Conservation (phyloP, 2,888 invertebrate species). For the Leucania comma region DNA sequence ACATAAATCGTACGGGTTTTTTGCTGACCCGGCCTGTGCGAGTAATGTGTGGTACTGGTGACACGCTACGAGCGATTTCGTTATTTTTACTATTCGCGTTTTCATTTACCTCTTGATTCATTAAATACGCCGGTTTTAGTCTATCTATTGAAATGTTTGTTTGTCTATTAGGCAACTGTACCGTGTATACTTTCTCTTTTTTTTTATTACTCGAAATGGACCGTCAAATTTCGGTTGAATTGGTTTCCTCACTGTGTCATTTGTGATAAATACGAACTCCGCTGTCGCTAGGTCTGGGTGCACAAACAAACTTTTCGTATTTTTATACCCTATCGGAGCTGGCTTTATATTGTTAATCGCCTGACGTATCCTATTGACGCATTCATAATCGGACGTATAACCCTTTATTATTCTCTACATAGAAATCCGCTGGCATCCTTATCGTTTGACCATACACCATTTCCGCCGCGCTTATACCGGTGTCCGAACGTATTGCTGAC, state of each 20-base stretch:
- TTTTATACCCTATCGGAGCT: background rate
- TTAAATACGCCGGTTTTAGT: background rate
- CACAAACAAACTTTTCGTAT: slow-evolving; percentile 2
- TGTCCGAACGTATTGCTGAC: background rate
- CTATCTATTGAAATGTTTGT: background rate
- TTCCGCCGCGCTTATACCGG: background rate
- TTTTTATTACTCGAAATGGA: background rate
- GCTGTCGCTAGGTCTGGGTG: background rate
- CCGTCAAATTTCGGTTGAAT: background rate
- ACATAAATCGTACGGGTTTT: too few relatives aligned
- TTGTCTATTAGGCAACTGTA: background rate
- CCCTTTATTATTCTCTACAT: background rate
- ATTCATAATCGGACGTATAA: background rate
- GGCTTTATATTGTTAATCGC: background rate
- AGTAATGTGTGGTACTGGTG: too few relatives aligned
- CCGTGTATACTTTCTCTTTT: background rate
- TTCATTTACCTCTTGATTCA: too few relatives aligned
- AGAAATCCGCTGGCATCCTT: slow-evolving; percentile 11
- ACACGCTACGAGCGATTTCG: too few relatives aligned
- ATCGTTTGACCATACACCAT: background rate
- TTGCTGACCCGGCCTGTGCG: too few relatives aligned
- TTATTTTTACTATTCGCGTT: too few relatives aligned
- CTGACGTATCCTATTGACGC: background rate
- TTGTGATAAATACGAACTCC: background rate
- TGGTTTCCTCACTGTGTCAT: background rate